Evolutionary conservation across 35 echinoderm and acorn worm species (phyloP).

Genomic region (Apostichopus californicus): DNA sequence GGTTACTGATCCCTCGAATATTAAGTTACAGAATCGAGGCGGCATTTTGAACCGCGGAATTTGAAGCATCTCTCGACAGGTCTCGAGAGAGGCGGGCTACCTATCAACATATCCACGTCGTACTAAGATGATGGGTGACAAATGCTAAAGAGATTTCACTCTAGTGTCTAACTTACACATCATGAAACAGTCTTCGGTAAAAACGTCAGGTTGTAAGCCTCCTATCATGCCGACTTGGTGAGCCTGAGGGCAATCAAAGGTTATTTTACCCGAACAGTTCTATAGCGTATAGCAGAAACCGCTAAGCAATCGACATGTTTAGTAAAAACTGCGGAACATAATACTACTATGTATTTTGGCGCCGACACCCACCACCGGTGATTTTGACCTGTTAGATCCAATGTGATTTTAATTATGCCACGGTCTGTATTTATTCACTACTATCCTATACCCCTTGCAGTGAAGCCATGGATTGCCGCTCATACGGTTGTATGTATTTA

Average conservation of each 20-base stretch:
- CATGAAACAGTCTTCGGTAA: too few relatives aligned
- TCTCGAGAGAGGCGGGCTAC: slow-evolving; percentile 21
- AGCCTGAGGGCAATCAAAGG: neutral
- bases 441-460: neutral
- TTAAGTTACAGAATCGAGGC: slow-evolving; percentile 46
- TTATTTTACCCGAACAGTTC: too few relatives aligned
- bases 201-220: neutral
- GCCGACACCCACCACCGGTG: neutral
- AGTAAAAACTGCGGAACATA: neutral
- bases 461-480: neutral
- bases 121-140: too few relatives aligned
- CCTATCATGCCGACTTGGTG: neutral
- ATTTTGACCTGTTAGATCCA: slow-evolving; percentile 8
- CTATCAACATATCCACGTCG: slow-evolving; percentile 20
- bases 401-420: slow-evolving; percentile 8
- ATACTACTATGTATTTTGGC: neutral
- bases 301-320: neutral
- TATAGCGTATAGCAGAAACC: neutral
- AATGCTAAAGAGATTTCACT: too few relatives aligned
- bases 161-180: too few relatives aligned
- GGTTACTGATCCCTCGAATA: slow-evolving; percentile 4
- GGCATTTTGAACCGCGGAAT: slow-evolving; percentile 45
- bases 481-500: too few relatives aligned
- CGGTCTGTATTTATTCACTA: too few relatives aligned
- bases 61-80: slow-evolving; percentile 38